phyloP scores from a whole-genome alignment of 2,797 vertebrate genomes.

The Lophotriccus pileatus region DNA sequence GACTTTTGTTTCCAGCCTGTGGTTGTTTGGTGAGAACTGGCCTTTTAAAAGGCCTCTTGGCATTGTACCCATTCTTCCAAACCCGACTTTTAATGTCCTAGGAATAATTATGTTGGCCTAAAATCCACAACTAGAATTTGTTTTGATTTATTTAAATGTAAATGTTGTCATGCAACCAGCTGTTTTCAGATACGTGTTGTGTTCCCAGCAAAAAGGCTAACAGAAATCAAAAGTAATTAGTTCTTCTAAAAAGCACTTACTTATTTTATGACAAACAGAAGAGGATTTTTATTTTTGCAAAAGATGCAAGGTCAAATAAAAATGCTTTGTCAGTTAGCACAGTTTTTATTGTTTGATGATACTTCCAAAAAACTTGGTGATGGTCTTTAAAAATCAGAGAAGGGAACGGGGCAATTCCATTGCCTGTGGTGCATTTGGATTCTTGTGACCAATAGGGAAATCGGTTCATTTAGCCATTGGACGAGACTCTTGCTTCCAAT shows the following conservation, averaged over 20 bases:
- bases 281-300: background rate
- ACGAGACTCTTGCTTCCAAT: background rate
- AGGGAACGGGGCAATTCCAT: background rate
- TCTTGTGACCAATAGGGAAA: background rate
- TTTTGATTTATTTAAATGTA: slow-evolving; percentile 43
- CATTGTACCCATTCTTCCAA: background rate
- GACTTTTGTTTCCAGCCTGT: background rate
- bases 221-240: slow-evolving; percentile 11
- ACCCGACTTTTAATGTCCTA: background rate
- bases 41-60: background rate
- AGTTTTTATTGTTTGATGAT: background rate
- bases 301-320: background rate
- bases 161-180: slow-evolving; percentile 50
- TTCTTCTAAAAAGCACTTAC: background rate
- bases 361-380: background rate
- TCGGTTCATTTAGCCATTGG: background rate
- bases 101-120: slow-evolving; percentile 5
- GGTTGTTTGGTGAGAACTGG: background rate
- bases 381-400: background rate
- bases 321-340: slow-evolving; percentile 4
- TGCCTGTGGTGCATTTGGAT: background rate
- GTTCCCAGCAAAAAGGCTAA: slow-evolving; percentile 39
- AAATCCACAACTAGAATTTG: slow-evolving; percentile 51
- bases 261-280: slow-evolving; percentile 30
- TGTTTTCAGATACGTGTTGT: background rate